Base-by-base conservation (phyloP, 1,140 invertebrate species). In the Phymastichus coffea region DNA sequence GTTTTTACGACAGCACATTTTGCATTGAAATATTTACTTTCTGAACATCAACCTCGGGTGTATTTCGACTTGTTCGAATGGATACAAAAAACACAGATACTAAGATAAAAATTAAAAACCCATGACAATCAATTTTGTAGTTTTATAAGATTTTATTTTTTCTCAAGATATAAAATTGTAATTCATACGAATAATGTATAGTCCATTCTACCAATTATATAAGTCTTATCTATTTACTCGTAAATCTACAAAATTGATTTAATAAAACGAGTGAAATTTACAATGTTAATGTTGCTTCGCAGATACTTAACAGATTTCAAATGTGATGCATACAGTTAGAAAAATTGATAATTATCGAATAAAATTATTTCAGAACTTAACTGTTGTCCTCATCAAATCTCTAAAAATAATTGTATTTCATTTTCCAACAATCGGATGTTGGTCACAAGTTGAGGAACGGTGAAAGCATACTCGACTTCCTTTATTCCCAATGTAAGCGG, bases 211-310 rank as follows among this genome's bases (percentile, higher is more conserved):
- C 52, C 30, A 61, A 48, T 49, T 43, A n/a, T 40, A 54, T 47
- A 46, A 47, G 30, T 40, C 30, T 54, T 52, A 54, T 48, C 40
- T 48, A 33, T 49, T 48, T 35, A 55, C 46, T 61, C 22, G 28
- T 61, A 61, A 61, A 61, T 61, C 52, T 55, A 61, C 59, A 61
- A 56, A 61, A 56, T 61, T 56, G 44, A 44, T 49, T 51, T 48
- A 28, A 38, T n/a, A 57, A 60, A 59, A 55, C 40, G 41, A 60
- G 43, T 60, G 40, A 49, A 54, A 61, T 55, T 55, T 20, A 35
- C 30, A 47, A 28, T 46, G 9, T 37, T 48, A 15, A 35, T 33
- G 3, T 54, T 23, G 38, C 8, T 53, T 51, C 51, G 25, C 22
- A 57, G 14, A 54, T 41, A 47, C 25, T 49, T 43, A 56, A 61